Evolutionary conservation across 2,113 vertebrate species (phyloP).

Genomic region (Upupa epops): DNA sequence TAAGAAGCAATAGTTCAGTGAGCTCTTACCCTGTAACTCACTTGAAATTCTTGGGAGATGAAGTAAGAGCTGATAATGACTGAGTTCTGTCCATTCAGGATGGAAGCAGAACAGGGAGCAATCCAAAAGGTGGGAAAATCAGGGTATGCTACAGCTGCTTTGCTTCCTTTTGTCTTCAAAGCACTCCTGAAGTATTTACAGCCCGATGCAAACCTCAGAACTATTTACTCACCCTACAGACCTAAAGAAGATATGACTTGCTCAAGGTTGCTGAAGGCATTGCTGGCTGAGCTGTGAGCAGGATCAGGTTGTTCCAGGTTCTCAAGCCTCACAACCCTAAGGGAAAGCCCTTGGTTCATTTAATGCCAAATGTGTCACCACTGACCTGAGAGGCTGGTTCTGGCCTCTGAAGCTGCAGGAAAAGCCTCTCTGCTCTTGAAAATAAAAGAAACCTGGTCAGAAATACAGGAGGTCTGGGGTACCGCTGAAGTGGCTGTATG

Average conservation of each 20-base stretch:
- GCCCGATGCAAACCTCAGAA: neutral
- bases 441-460: neutral
- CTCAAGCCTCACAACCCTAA: neutral
- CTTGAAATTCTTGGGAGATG: neutral
- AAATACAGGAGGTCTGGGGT: neutral
- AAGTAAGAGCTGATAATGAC: neutral
- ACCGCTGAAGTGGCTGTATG: fast-evolving
- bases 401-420: neutral
- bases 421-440: neutral
- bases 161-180: conserved; percentile 4
- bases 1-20: neutral
- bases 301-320: neutral
- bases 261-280: neutral
- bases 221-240: neutral
- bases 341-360: neutral
- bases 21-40: neutral
- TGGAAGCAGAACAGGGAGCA: neutral
- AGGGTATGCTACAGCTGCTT: neutral
- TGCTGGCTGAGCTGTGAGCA: neutral
- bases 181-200: neutral
- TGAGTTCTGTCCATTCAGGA: neutral
- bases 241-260: neutral
- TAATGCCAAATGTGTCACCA: neutral
- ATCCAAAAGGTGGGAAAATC: neutral
- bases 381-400: neutral